phyloP scores from a whole-genome alignment of 30 jellyfish, hydroid and myxozoan species.

The Cassiopea xamachana region DNA sequence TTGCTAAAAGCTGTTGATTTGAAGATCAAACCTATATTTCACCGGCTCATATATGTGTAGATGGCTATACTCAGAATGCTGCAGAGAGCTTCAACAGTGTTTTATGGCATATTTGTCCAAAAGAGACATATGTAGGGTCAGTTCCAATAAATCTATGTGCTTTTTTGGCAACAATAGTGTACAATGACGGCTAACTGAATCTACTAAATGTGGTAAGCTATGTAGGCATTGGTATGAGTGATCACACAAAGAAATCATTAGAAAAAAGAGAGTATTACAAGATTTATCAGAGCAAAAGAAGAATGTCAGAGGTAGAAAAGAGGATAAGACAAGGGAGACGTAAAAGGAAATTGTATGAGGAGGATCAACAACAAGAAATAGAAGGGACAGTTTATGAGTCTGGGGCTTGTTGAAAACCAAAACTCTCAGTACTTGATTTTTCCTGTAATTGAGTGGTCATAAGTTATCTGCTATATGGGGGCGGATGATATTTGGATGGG shows the following conservation, averaged over 20 bases:
- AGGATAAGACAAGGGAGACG: not conserved
- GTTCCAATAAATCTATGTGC: not conserved
- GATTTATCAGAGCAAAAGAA: too few species aligned
- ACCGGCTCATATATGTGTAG: constrained; percentile 1
- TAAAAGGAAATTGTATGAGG: not conserved
- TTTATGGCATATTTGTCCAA: constrained; percentile 25
- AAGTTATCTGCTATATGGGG: too few species aligned
- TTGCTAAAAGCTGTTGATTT: constrained; percentile 21
- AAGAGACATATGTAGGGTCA: not conserved
- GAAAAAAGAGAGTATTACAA: not conserved
- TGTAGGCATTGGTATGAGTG: not conserved
- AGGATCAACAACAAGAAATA: not conserved
- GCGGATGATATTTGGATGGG: too few species aligned
- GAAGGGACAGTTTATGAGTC: not conserved
- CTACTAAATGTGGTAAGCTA: too few species aligned
- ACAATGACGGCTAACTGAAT: not conserved
- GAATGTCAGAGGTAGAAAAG: not conserved
- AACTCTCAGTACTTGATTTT: not conserved
- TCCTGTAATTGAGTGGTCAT: too few species aligned
- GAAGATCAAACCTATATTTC: not conserved
- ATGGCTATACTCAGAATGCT: constrained; percentile 26
- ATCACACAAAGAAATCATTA: not conserved
- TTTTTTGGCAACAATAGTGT: not conserved
- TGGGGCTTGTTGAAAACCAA: not conserved
- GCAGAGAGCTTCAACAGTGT: constrained; percentile 15